Base-by-base conservation (phyloP, 2,797 vertebrate species). In the Syncerus caffer region DNA sequence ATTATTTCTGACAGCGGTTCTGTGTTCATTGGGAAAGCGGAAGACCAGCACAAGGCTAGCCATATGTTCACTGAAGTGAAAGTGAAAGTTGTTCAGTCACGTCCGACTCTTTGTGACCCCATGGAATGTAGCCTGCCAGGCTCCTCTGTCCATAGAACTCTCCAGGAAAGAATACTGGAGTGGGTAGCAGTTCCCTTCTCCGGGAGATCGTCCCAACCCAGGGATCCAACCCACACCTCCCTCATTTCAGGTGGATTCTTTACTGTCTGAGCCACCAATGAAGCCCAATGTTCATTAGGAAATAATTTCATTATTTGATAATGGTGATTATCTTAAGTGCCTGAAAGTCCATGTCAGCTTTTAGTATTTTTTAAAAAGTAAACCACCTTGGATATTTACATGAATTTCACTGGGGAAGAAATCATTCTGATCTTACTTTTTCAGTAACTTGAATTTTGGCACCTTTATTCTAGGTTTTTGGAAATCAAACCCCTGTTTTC, bases 191-290 rank as follows among this genome's bases (percentile, higher is more conserved):
- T 38, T 38, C 67, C 17, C 19, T 71, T 71, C 34, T 12, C 67
- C 0, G 1, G 64, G 21, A 71, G 34, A 71, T 38, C 2, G 0
- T 38, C 67, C 19, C 34, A 71, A 38, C 19, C 10, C 34, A 71
- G 34, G 10, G 34, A 38, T 23, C 0, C 0, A 38, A 71, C 19
- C 34, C 1, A 0, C 9, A 11, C 21, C 10, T 71, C 34, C 67
- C 34, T 38, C 19, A 38, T 71, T 71, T 38, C n/a, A 71, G 67
- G 67, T 0, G 5, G 34, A 71, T 71, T 71, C 67, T 38, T 71
- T 38, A 23, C 34, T 38, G 34, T 71, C 67, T 71, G 67, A 38
- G n/a, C 19, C 67, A 71, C 34, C 67, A 71, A 71, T 2, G 9
- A 71, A 71, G 34, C 67, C 64, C 34, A 38, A 21, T 71, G 19